A percentile compares a stretch with the other conserved stretches of the same genome.
These are phyloP conservation scores for Bradypus variegatus DNA, from an alignment of 2,797 vertebrate species.

Conservation along the genomic window DNA sequence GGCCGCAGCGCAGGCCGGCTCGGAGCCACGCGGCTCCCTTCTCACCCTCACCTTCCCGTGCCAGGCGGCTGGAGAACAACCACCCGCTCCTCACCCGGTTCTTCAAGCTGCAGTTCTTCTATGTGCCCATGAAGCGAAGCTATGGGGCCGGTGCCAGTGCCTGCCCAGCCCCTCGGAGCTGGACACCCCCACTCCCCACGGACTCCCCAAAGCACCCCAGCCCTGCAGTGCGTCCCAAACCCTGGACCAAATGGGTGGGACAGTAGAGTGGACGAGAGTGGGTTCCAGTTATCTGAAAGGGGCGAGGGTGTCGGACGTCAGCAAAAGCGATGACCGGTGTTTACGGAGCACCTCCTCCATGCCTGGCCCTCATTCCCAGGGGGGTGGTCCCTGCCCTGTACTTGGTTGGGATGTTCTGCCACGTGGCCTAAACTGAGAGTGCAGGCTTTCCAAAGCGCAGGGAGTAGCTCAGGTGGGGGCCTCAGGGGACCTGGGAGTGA, in stretches of 20 bases:
- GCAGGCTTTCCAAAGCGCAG: not conserved
- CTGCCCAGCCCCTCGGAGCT: not conserved
- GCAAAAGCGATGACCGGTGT: not conserved
- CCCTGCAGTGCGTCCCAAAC: conserved; percentile 59
- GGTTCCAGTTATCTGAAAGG: not conserved
- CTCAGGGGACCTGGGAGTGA: conserved; percentile 3
- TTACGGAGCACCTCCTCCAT: rapidly evolving
- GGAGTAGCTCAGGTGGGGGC: not conserved
- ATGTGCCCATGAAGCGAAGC: conserved; percentile 87
- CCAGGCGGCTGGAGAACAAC: conserved; percentile 80
- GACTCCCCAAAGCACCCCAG: conserved; percentile 54
- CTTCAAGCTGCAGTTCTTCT: conserved; percentile 93
- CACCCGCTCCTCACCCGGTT: conserved; percentile 84
- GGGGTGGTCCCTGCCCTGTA: not conserved
- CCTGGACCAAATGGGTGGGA: not conserved
- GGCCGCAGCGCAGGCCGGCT: no score
- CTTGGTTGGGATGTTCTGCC: not conserved
- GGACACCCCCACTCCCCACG: not conserved
- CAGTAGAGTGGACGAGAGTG: not conserved
- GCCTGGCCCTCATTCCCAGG: not conserved
- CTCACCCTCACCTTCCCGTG: not conserved
- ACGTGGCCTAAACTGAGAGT: not conserved
- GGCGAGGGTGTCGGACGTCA: not conserved
- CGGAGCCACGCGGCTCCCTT: not conserved
- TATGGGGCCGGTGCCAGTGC: not conserved